Evolutionary conservation across 2,888 invertebrate genomes (phyloP).

Genomic region (Andrena trimmerana): DNA sequence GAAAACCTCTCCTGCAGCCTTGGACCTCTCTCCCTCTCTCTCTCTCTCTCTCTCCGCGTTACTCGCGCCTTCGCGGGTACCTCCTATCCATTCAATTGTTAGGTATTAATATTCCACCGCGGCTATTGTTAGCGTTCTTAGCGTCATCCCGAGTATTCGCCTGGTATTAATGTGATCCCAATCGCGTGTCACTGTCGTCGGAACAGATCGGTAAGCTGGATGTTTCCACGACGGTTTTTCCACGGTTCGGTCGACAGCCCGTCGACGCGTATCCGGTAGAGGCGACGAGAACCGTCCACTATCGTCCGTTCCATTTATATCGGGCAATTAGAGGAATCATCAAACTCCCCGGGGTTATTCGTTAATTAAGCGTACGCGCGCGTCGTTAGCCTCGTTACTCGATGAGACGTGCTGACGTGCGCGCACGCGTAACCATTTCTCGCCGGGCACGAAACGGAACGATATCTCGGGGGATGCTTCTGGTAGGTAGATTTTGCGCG

Average conservation of each 20-base stretch:
- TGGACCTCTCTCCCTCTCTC: slow-evolving; percentile 16
- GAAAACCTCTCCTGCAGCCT: slow-evolving; percentile 22
- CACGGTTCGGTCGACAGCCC: not conserved
- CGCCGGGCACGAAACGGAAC: not conserved
- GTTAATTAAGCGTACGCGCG: slow-evolving; percentile 31
- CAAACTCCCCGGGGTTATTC: slow-evolving; percentile 41
- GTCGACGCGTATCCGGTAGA: slow-evolving; percentile 48
- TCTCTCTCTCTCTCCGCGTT: not conserved
- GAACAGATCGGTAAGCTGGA: no score
- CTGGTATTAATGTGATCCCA: no score
- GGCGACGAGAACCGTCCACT: slow-evolving; percentile 24
- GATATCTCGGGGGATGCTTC: slow-evolving; percentile 8
- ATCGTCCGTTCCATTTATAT: slow-evolving; percentile 47
- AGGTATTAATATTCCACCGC: not conserved
- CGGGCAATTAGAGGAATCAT: slow-evolving; percentile 36
- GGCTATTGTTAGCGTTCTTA: not conserved
- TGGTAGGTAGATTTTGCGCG: not conserved
- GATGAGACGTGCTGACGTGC: not conserved
- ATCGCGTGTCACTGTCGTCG: no score
- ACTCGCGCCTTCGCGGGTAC: not conserved
- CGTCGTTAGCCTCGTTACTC: not conserved
- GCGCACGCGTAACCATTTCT: not conserved
- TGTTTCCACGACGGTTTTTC: no score
- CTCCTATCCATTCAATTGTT: no score
- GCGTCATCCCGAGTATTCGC: no score